These are phyloP conservation scores for Chionodraco myersi DNA, from an alignment of 2,113 vertebrate species.

Conservation along the genomic window DNA sequence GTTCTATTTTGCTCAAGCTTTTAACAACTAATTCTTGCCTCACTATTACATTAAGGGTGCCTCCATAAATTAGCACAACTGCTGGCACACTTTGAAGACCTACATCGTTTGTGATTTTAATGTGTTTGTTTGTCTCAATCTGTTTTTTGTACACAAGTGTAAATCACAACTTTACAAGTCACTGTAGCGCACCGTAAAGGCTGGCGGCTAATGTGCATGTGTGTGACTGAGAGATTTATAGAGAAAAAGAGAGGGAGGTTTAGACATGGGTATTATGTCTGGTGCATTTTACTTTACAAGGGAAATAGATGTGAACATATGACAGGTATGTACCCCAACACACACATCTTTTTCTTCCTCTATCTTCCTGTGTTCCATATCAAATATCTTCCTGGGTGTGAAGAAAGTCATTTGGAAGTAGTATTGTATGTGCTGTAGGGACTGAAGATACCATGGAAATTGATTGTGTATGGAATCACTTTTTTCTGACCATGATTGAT, in stretches of 20 bases:
- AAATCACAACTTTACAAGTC: slow-evolving; percentile 77
- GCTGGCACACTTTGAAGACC: slow-evolving; percentile 53
- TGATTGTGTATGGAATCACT: slow-evolving; percentile 58
- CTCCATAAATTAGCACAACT: slow-evolving; percentile 50
- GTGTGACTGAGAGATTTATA: slow-evolving; percentile 42
- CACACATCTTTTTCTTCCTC: slow-evolving; percentile 3
- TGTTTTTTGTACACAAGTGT: slow-evolving; percentile 74
- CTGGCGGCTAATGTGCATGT: slow-evolving; percentile 52
- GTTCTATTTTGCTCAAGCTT: slow-evolving; percentile 16
- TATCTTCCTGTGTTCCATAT: slow-evolving; percentile 37
- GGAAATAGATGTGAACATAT: slow-evolving; percentile 40
- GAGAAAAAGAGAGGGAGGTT: slow-evolving; percentile 25
- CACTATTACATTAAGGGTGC: slow-evolving; percentile 37
- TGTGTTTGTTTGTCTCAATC: slow-evolving; percentile 76
- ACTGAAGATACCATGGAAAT: slow-evolving; percentile 62
- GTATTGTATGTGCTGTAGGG: slow-evolving; percentile 46
- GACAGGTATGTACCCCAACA: slow-evolving; percentile 34
- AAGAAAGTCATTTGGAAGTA: slow-evolving; percentile 54
- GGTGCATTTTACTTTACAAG: slow-evolving; percentile 25
- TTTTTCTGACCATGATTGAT: slow-evolving; percentile 73
- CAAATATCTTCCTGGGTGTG: slow-evolving; percentile 44
- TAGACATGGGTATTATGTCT: slow-evolving; percentile 25
- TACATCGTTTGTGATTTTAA: slow-evolving; percentile 67
- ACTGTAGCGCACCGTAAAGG: slow-evolving; percentile 47
- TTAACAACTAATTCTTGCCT: slow-evolving; percentile 33